A percentile compares a stretch with the other conserved stretches of the same genome.
These are phyloP conservation scores for Leptobrachium ailaonicum DNA, from an alignment of 2,113 vertebrate genomes.

Conservation along the genomic window DNA sequence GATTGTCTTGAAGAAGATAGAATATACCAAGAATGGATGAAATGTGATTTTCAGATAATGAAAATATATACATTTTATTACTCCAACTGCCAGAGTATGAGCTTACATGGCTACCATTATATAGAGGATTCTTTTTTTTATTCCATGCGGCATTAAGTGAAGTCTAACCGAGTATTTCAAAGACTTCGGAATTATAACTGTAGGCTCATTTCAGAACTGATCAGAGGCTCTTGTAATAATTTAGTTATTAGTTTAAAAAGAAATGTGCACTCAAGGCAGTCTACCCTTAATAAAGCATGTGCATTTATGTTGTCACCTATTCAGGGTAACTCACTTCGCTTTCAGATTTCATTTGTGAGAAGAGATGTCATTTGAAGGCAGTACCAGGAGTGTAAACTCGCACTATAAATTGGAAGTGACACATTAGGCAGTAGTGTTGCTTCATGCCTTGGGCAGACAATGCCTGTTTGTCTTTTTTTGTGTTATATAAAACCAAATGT, in stretches of 20 bases:
- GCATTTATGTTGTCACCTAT: constrained; percentile 62
- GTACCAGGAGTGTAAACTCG: constrained; percentile 60
- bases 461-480: constrained; percentile 52
- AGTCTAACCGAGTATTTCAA: background rate
- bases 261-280: constrained; percentile 49
- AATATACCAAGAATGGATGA: too few relatives aligned
- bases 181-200: background rate
- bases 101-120: background rate
- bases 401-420: constrained; percentile 63
- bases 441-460: constrained; percentile 54
- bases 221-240: constrained; percentile 43
- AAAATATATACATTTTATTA: background rate
- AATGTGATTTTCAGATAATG: background rate
- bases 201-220: constrained; percentile 17
- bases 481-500: constrained; percentile 39
- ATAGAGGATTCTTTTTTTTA: constrained; percentile 5
- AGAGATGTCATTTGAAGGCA: constrained; percentile 60
- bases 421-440: constrained; percentile 58
- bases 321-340: constrained; percentile 57
- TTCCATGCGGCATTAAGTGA: constrained; percentile 3
- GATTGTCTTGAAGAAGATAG: background rate
- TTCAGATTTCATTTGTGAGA: constrained; percentile 65
- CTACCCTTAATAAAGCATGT: constrained; percentile 54
- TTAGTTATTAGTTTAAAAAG: constrained; percentile 48
- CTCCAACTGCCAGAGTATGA: background rate